These are phyloP conservation scores for Jacana jacana DNA, from an alignment of 2,113 vertebrate species.

Conservation along the genomic window DNA sequence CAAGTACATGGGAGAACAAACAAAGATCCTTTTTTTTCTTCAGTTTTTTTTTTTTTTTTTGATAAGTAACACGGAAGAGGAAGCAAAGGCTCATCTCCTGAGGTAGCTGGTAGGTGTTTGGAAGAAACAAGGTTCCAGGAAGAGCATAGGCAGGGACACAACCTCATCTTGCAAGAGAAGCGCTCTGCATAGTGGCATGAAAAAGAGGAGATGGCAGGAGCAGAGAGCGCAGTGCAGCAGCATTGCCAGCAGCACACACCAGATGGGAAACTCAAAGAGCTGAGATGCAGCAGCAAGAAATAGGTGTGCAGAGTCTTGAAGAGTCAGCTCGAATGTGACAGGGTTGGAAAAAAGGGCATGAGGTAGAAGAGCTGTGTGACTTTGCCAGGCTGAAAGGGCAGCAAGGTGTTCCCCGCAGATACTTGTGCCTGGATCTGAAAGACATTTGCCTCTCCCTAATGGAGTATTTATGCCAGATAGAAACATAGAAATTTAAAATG, in stretches of 20 bases:
- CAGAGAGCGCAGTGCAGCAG: neutral
- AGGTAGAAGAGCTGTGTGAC: neutral
- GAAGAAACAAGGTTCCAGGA: neutral
- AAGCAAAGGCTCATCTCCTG: neutral
- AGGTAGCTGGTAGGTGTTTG: neutral
- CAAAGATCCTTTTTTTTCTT: neutral
- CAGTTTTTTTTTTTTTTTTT: neutral
- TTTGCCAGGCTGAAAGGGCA: neutral
- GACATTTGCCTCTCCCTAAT: neutral
- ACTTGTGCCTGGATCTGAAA: neutral
- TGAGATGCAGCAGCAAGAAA: neutral
- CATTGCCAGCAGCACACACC: neutral
- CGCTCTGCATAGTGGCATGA: neutral
- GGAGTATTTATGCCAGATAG: neutral
- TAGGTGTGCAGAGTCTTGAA: neutral
- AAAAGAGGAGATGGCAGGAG: neutral
- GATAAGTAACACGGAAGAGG: neutral
- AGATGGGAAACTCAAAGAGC: neutral
- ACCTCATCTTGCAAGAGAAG: neutral
- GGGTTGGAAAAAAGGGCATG: neutral
- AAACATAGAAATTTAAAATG: neutral
- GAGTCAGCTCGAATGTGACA: fast-evolving
- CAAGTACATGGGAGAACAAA: neutral
- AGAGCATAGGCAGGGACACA: neutral
- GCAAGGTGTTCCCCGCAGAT: neutral